phyloP scores from a whole-genome alignment of 2,113 vertebrate species.

The Dolichallabes microphthalmus region DNA sequence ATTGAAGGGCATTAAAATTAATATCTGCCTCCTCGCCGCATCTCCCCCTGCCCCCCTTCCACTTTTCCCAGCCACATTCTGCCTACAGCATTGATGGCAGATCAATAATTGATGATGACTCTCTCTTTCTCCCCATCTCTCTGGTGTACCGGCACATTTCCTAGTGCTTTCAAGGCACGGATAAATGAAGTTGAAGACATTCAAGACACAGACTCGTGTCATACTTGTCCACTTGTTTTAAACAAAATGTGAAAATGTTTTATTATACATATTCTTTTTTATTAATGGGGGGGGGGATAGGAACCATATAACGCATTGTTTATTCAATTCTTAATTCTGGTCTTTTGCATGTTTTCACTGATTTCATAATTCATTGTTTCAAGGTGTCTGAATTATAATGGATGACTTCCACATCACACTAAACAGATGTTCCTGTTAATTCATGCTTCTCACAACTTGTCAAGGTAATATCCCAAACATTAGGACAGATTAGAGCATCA shows the following conservation, averaged over 20 bases:
- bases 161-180: conserved; percentile 39
- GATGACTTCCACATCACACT: background rate
- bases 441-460: conserved; percentile 11
- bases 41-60: background rate
- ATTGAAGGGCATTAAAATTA: conserved; percentile 58
- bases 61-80: conserved; percentile 39
- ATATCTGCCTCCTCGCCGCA: conserved; percentile 35
- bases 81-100: conserved; percentile 49
- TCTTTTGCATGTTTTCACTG: background rate
- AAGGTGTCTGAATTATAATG: conserved; percentile 22
- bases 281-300: too few relatives aligned
- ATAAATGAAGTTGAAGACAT: conserved; percentile 30
- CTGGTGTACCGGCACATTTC: conserved; percentile 41
- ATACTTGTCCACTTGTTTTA: background rate
- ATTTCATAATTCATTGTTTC: conserved; percentile 19
- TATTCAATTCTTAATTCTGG: background rate
- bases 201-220: conserved; percentile 14
- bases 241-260: background rate
- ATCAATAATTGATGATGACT: conserved; percentile 59
- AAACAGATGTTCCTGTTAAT: conserved; percentile 28
- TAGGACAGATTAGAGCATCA: conserved; percentile 28
- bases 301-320: background rate
- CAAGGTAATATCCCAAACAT: conserved; percentile 24
- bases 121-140: conserved; percentile 39
- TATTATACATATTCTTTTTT: background rate